Percentiles rank a stretch among this genome's conserved stretches.
Evolutionary conservation across 2,797 vertebrate genomes (phyloP).

Genomic region (Melopsittacus undulatus): DNA sequence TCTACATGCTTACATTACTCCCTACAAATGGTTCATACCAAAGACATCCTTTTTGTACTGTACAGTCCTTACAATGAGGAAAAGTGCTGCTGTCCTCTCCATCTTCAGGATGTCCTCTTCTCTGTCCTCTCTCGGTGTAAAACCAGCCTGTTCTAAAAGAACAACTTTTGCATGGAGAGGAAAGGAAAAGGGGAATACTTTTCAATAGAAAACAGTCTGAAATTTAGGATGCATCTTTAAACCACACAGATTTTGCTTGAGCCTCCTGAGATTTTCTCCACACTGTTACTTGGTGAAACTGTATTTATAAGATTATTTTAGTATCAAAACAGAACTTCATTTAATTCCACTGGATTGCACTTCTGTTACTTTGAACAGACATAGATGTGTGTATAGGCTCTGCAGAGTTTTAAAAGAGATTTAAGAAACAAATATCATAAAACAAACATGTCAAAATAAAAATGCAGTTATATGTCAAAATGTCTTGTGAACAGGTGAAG

Average conservation of each 20-base stretch:
- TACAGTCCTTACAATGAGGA: not conserved
- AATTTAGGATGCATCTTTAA: not conserved
- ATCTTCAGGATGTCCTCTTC: not conserved
- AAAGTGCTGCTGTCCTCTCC: not conserved
- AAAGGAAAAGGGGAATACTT: not conserved
- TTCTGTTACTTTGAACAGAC: constrained; percentile 25
- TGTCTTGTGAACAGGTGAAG: not conserved
- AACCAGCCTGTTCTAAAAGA: not conserved
- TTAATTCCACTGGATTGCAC: constrained; percentile 48
- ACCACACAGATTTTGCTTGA: not conserved
- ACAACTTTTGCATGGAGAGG: not conserved
- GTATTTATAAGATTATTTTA: constrained; percentile 52
- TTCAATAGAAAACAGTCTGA: not conserved
- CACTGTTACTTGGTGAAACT: not conserved
- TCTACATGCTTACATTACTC: not conserved
- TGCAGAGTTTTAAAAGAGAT: constrained; percentile 9
- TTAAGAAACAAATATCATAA: constrained; percentile 35
- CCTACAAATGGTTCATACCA: not conserved
- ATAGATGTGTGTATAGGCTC: not conserved
- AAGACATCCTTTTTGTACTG: not conserved
- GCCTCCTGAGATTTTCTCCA: constrained; percentile 7
- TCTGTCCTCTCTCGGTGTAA: not conserved
- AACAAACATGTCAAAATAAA: constrained; percentile 27
- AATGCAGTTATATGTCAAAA: constrained; percentile 30
- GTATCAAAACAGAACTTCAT: constrained; percentile 30